These are phyloP conservation scores for Peromyscus polionotus DNA, from an alignment of 2,113 vertebrate genomes.

Conservation along the genomic window DNA sequence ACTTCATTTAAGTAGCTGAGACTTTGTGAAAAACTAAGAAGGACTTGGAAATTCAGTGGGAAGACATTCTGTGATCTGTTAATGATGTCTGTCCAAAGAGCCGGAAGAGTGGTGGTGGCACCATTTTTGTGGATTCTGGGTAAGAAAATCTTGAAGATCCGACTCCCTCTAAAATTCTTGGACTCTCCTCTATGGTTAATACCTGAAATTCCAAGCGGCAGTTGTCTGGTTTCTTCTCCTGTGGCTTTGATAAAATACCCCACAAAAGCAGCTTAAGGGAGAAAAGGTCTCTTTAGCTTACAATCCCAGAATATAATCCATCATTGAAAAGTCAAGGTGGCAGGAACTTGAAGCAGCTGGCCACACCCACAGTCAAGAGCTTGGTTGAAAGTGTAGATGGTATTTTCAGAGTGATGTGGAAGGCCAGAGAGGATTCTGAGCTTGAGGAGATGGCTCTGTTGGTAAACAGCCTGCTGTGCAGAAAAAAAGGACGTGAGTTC, in stretches of 20 bases:
- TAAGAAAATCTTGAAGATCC: neutral
- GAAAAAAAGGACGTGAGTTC: neutral
- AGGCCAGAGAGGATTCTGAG: neutral
- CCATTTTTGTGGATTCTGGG: neutral
- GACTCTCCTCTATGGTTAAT: neutral
- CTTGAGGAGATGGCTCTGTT: neutral
- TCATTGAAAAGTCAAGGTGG: neutral
- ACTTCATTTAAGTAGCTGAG: neutral
- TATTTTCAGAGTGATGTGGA: neutral
- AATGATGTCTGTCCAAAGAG: neutral
- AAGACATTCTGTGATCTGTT: neutral
- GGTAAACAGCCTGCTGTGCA: no score
- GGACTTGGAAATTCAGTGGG: neutral
- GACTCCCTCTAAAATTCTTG: neutral
- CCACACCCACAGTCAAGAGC: neutral
- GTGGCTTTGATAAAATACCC: neutral
- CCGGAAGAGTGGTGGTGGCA: neutral
- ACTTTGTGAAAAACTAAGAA: neutral
- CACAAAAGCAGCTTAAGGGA: neutral
- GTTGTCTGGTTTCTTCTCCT: neutral
- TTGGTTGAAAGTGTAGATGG: neutral
- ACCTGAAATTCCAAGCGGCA: neutral
- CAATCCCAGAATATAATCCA: neutral
- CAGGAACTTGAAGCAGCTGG: neutral
- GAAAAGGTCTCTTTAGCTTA: neutral